A percentile compares a stretch with the other conserved stretches of the same genome.
Evolutionary conservation across 2,888 invertebrate species (phyloP).

Genomic region (Athalia rosae): DNA sequence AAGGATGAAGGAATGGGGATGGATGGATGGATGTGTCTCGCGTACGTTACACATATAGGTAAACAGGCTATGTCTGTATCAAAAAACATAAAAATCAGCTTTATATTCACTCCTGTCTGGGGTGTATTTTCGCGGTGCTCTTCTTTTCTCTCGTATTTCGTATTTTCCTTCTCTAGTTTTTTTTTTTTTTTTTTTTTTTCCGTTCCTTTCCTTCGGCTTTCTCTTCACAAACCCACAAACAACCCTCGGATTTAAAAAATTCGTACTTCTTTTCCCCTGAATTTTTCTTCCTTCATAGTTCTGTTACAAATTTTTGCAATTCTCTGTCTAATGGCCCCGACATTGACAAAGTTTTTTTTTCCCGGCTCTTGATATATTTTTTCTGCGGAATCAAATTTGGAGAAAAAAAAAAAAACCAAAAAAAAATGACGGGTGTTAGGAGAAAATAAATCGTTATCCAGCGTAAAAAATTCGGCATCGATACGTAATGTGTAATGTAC

Average conservation of each 20-base stretch:
- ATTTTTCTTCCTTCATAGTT: neutral
- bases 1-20: too few relatives aligned
- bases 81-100: slow-evolving; percentile 70
- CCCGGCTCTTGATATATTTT: too few relatives aligned
- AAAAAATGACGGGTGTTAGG: slow-evolving; percentile 58
- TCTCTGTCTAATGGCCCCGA: too few relatives aligned
- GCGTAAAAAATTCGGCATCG: neutral
- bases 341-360: too few relatives aligned
- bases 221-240: neutral
- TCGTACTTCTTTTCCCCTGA: neutral
- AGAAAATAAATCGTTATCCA: slow-evolving; percentile 33
- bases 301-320: neutral
- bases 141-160: neutral
- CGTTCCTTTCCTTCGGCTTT: neutral
- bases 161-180: neutral
- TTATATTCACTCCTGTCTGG: slow-evolving; percentile 57
- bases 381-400: neutral
- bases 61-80: slow-evolving; percentile 37
- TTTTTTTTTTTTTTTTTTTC: neutral
- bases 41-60: slow-evolving; percentile 52
- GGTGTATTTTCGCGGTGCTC: slow-evolving; percentile 27
- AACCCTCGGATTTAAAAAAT: neutral
- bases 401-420: neutral
- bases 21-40: too few relatives aligned
- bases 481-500: too few relatives aligned